Evolutionary conservation across 2,113 vertebrate genomes (phyloP).

Genomic region (Chauna torquata): DNA sequence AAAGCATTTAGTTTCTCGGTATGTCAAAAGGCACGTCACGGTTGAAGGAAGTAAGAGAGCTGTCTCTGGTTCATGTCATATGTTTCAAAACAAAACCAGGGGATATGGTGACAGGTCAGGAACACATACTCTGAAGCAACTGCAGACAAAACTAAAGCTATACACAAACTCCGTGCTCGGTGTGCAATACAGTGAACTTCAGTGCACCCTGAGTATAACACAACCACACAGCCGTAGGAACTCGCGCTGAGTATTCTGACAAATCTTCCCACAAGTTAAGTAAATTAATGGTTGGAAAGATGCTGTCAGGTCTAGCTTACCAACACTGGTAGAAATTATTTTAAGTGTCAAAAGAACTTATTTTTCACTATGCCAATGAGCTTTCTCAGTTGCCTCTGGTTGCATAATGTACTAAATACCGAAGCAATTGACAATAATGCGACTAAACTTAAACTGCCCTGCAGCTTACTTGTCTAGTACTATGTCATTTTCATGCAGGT

Average conservation of each 20-base stretch:
- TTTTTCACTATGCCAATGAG: not conserved
- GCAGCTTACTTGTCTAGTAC: not conserved
- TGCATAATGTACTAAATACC: not conserved
- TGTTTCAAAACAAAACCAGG: not conserved
- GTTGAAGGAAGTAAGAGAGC: not conserved
- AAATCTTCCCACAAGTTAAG: not conserved
- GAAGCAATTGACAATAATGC: not conserved
- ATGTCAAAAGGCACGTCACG: not conserved
- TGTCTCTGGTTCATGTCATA: fast-evolving
- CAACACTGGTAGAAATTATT: not conserved
- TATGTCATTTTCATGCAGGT: not conserved
- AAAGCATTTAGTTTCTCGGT: not conserved
- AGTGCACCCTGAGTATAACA: not conserved
- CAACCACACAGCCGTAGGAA: not conserved
- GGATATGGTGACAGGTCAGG: not conserved
- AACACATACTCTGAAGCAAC: not conserved
- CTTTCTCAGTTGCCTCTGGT: not conserved
- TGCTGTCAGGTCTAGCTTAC: not conserved
- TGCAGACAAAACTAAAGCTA: not conserved
- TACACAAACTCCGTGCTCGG: not conserved
- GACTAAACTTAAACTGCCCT: not conserved
- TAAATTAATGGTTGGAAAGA: not conserved
- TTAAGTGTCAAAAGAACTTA: not conserved
- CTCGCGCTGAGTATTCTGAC: not conserved
- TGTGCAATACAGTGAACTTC: fast-evolving